These are phyloP conservation scores for Drosophila kanapiae DNA, from an alignment of 1,140 invertebrate genomes.

Conservation along the genomic window DNA sequence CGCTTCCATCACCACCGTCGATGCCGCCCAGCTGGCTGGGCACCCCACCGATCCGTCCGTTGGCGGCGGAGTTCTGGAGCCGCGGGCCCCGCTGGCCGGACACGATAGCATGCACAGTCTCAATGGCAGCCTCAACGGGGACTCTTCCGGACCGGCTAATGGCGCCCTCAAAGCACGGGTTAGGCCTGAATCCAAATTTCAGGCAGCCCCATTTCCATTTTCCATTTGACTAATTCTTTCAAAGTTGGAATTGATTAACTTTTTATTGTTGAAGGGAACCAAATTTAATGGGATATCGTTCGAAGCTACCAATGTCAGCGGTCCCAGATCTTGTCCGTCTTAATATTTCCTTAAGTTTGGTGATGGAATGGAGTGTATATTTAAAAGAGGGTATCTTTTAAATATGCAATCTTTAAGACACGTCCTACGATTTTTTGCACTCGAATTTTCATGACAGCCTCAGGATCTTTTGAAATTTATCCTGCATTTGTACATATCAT, in stretches of 20 bases:
- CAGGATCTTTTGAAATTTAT: too few relatives aligned
- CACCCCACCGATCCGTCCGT: constrained; percentile 39
- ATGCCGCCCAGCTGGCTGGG: constrained; percentile 39
- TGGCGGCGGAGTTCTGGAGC: constrained; percentile 25
- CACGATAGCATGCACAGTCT: constrained; percentile 73
- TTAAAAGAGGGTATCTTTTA: background rate
- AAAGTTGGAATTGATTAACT: constrained; percentile 17
- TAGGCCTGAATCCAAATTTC: constrained; percentile 31
- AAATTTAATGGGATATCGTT: background rate
- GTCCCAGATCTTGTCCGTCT: background rate
- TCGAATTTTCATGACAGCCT: too few relatives aligned
- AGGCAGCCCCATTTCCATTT: background rate
- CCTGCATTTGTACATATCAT: too few relatives aligned
- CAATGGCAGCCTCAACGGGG: constrained; percentile 55
- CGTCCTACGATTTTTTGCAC: too few relatives aligned
- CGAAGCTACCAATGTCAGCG: background rate
- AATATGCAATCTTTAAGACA: too few relatives aligned
- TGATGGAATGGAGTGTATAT: background rate
- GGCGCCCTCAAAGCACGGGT: constrained; percentile 69
- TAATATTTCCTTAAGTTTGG: background rate
- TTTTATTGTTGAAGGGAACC: background rate
- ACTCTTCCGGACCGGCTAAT: constrained; percentile 37
- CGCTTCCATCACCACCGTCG: constrained; percentile 40
- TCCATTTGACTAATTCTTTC: background rate
- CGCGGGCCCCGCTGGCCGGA: constrained; percentile 63